Base-by-base conservation (phyloP, 2,797 vertebrate genomes). In the Anolis apletophallus region DNA sequence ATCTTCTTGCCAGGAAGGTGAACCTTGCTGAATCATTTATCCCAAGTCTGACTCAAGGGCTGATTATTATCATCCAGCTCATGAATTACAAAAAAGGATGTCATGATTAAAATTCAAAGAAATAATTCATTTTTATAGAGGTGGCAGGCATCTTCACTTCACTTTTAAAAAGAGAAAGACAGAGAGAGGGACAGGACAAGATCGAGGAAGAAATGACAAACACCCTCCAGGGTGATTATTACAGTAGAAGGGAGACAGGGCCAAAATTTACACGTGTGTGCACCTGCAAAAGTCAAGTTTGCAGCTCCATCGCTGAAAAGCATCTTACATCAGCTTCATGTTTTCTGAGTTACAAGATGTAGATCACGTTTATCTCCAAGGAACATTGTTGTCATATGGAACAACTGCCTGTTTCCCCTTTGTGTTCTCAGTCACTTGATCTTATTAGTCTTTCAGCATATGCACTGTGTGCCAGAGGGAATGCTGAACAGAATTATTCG, bases 81-180 rank as follows among this genome's bases (percentile, higher is more conserved):
- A 57, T 77, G 81, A 90, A 89, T 83, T 91, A 88, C 85, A 81
- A 89, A 93, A 89, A 88, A 89, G 79, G 87, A 81, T 11, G n/a
- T 75, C 40, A 83, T 91, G 82, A 87, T 95, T 93, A 95, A 94
- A 95, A 94, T 93, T 91, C 91, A 91, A 76, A 91, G 55, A 52
- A 81, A 46, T 73, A 72, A 83, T 78, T 89, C 89, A 75, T 71
- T 86, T 19, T 88, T 93, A 90, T 34, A 90, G 91, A 68, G 1
- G 7, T 79, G 71, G 52, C 57, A 88, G 88, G 84, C 50, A 61
- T 84, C 32, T 87, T 88, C 55, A 52, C 52, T 69, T 78, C 71
- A 54, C n/a, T 29, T 88, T 84, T 50, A 59, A 71, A 71, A 10
- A 50, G 14, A 16, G 54, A 61, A 79, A 46, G 67, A 54, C 17